Base-by-base conservation (phyloP, 2,113 vertebrate species). In the Eulemur rufifrons region DNA sequence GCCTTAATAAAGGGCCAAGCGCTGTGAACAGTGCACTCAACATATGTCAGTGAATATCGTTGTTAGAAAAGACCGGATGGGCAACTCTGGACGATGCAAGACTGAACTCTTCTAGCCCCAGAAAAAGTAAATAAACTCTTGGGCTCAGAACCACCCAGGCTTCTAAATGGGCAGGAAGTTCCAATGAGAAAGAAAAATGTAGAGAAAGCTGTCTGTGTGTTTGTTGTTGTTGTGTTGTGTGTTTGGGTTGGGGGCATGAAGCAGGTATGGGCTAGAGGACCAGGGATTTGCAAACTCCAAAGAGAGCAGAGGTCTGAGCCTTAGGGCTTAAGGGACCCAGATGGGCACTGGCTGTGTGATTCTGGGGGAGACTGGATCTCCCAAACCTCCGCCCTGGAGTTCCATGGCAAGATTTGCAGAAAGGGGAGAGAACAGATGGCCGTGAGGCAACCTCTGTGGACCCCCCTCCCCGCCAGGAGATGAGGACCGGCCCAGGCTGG, bases 21-120 rank as follows among this genome's bases (percentile, higher is more conserved):
- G 8, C 20, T 8, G 8, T 23, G 17, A 14, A 15, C 18, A 20
- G 37, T 8, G 1, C 3, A 3, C 5, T 61, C 37, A 50, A 4
- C 27, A 42, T 50, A 64, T 29, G 25, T 66, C 18, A 52, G 21
- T 47, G 8, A 23, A n/a, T 63, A 47, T 6, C 37, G 7, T 23
- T 20, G 4, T 42, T 37, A 71, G 32, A 12, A n/a, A 63, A 32
- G 8, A 25, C 9, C 73, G n/a, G 21, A 14, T 11, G 12, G 61
- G 21, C 52, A n/a, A 34, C 20, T 89, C 52, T 45, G 39, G 83
- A 54, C 71, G 42, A 37, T 68, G 47, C 64, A 45, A 45, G 63
- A 73, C 73, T 20, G 21, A 85, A 23, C 29, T 42, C 21, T 82
- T 47, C 32, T 10, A 68, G n/a, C 9, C 39, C n/a, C 13, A 10